A percentile compares a stretch with the other conserved stretches of the same genome.
These are phyloP conservation scores for Austrolebias charrua DNA, from an alignment of 2,797 vertebrate genomes.

Conservation along the genomic window DNA sequence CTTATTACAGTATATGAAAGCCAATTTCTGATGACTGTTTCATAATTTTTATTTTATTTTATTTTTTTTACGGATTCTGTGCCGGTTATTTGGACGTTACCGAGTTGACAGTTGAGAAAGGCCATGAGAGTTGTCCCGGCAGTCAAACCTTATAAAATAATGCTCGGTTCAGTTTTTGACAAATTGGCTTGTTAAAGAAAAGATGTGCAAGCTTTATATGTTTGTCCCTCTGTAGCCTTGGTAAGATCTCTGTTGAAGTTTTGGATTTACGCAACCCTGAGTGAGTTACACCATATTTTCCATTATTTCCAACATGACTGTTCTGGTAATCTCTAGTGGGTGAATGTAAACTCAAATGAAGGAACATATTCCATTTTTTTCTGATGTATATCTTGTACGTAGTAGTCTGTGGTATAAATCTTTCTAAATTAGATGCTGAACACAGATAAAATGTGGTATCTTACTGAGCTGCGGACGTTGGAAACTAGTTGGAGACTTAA, in stretches of 20 bases:
- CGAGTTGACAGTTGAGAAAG: constrained; percentile 34
- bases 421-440: not conserved
- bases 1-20: not conserved
- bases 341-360: not conserved
- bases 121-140: constrained; percentile 34
- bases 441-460: not conserved
- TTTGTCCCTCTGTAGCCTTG: constrained; percentile 1
- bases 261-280: not conserved
- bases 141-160: constrained; percentile 40
- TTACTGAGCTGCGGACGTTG: too few species aligned
- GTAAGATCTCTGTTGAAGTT: constrained; percentile 22
- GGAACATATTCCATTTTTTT: not conserved
- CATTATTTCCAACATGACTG: not conserved
- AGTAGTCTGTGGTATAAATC: not conserved
- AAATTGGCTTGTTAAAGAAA: constrained; percentile 33
- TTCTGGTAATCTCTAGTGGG: not conserved
- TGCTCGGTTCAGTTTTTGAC: constrained; percentile 37
- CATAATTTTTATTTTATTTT: constrained; percentile 13
- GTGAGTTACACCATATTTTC: not conserved
- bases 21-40: not conserved
- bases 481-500: too few species aligned
- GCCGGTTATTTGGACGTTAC: constrained; percentile 16
- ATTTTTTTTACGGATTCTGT: constrained; percentile 31
- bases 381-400: not conserved
- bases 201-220: constrained; percentile 14